phyloP scores from a whole-genome alignment of 2,113 vertebrate species.

The Falcunculus frontatus region DNA sequence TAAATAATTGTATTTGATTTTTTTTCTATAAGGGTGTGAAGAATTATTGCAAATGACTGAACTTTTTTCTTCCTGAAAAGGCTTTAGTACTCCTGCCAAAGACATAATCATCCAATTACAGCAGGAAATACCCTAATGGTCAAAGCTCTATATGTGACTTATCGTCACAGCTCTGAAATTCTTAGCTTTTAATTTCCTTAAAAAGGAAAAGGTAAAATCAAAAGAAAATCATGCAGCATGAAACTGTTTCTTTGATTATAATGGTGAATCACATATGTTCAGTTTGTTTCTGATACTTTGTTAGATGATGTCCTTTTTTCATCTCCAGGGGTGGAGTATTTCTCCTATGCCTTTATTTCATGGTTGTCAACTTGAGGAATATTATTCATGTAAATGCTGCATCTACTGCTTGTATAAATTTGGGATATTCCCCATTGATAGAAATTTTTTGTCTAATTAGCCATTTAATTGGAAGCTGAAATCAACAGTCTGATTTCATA shows the following conservation, averaged over 20 bases:
- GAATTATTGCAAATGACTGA: neutral
- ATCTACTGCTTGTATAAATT: neutral
- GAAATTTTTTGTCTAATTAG: neutral
- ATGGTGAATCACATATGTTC: neutral
- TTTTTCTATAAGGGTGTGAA: neutral
- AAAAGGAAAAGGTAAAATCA: neutral
- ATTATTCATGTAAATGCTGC: neutral
- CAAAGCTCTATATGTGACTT: neutral
- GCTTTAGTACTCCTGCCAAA: neutral
- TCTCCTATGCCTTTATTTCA: neutral
- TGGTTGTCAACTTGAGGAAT: neutral
- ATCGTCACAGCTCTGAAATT: neutral
- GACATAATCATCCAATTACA: neutral
- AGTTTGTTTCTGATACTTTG: neutral
- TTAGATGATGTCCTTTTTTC: neutral
- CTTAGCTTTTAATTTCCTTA: neutral
- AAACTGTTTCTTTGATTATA: neutral
- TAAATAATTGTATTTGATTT: neutral
- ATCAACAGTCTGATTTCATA: neutral
- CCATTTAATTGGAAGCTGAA: constrained; percentile 22
- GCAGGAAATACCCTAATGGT: neutral
- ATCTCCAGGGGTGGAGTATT: neutral
- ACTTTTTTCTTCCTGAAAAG: neutral
- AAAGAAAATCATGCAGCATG: neutral
- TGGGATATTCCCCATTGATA: neutral